phyloP scores from a whole-genome alignment of 1,140 invertebrate species.

The Drosophila burlai region DNA sequence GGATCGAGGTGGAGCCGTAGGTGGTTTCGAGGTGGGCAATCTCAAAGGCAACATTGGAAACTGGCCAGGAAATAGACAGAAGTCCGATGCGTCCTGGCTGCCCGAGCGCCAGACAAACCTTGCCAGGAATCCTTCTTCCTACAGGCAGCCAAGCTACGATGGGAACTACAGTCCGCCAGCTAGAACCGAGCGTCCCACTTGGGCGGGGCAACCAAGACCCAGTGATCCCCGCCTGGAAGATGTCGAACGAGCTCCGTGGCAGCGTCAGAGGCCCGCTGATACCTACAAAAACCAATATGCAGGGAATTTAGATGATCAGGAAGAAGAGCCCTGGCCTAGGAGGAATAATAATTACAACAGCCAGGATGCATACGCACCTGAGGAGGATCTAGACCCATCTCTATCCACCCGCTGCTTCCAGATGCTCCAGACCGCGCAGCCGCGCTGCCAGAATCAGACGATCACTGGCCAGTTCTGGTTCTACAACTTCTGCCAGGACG shows the following conservation, averaged over 20 bases:
- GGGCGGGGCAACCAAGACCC: conserved; percentile 13
- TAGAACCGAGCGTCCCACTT: conserved; percentile 15
- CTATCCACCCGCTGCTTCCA: conserved; percentile 59
- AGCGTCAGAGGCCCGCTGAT: conserved; percentile 9
- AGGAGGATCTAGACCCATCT: conserved; percentile 13
- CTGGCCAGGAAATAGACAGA: conserved; percentile 26
- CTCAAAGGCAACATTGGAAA: conserved; percentile 42
- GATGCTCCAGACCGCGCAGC: conserved; percentile 40
- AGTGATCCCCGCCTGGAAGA: conserved; percentile 42
- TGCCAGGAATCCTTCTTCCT: not conserved
- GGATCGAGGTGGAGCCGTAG: not conserved
- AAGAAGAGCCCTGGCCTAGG: conserved; percentile 11
- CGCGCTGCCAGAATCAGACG: conserved; percentile 51
- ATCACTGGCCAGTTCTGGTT: conserved; percentile 74
- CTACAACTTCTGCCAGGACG: conserved; percentile 72
- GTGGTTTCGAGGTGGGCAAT: conserved; percentile 51
- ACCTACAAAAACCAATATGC: conserved; percentile 13
- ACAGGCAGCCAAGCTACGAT: not conserved
- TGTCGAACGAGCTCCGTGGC: conserved; percentile 34
- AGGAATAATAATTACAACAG: conserved; percentile 3
- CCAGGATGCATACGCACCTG: not conserved
- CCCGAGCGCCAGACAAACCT: conserved; percentile 24
- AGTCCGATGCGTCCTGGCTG: conserved; percentile 1
- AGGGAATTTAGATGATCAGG: not conserved
- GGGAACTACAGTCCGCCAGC: not conserved